Evolutionary conservation across 2,888 invertebrate species (phyloP).

Genomic region (Lasioglossum vierecki): DNA sequence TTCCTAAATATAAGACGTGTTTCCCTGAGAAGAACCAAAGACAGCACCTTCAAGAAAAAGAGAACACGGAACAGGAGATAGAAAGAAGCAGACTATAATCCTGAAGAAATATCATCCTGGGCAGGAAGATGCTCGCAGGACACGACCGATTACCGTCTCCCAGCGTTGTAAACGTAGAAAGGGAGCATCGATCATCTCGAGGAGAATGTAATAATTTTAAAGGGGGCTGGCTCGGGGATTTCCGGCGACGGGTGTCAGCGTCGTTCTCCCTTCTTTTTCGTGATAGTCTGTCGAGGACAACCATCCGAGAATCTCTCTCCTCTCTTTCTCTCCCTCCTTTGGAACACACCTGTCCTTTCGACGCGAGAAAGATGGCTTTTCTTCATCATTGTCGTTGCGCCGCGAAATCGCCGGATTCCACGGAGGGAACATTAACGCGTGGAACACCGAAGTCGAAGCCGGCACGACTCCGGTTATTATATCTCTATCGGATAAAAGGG

Average conservation of each 20-base stretch:
- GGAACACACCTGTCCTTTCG: constrained; percentile 41
- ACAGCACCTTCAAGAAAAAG: neutral
- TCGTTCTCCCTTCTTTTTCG: neutral
- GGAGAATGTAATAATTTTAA: constrained; percentile 62
- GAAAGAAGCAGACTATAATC: neutral
- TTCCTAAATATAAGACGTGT: neutral
- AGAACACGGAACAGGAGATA: neutral
- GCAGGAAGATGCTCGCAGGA: constrained; percentile 48
- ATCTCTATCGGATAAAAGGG: neutral
- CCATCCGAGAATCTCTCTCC: constrained; percentile 28
- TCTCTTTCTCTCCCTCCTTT: constrained; percentile 10
- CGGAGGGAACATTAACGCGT: constrained; percentile 24
- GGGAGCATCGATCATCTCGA: constrained; percentile 65
- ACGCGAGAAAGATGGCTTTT: constrained; percentile 39
- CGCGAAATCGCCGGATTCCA: constrained; percentile 28
- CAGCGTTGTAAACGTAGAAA: constrained; percentile 50
- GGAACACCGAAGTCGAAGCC: neutral
- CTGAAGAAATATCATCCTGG: constrained; percentile 56
- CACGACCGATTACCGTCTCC: constrained; percentile 62
- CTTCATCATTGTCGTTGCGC: constrained; percentile 28
- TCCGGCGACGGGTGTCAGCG: constrained; percentile 36
- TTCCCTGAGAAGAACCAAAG: too few species aligned
- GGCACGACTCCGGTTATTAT: constrained; percentile 40
- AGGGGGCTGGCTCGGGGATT: constrained; percentile 36
- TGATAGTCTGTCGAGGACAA: neutral